A percentile compares a stretch with the other conserved stretches of the same genome.
Conservation (phyloP, 2,888 invertebrate species). For the Melitaea athalia region DNA sequence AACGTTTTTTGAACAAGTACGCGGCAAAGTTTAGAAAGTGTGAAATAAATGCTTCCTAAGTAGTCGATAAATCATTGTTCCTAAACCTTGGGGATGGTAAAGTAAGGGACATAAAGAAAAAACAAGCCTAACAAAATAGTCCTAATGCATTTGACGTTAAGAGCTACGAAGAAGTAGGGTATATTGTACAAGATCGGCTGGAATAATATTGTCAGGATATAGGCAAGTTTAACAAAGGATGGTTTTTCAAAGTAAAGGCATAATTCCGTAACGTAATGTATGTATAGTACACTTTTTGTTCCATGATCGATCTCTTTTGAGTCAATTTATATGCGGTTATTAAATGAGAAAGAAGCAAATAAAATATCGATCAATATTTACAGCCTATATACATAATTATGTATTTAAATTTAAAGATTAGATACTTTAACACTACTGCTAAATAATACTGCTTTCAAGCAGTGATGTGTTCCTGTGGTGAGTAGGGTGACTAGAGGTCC, state of each 20-base stretch:
- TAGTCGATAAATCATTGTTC: constrained; percentile 71
- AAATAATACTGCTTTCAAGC: no score
- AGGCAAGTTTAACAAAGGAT: constrained; percentile 59
- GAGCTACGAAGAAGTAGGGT: not conserved
- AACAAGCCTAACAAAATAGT: constrained; percentile 28
- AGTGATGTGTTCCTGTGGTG: no score
- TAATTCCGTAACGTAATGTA: constrained; percentile 24
- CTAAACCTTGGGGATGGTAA: constrained; percentile 54
- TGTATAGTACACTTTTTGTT: constrained; percentile 14
- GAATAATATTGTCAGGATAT: constrained; percentile 66
- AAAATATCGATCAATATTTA: not conserved
- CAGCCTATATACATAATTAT: not conserved
- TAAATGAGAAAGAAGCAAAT: not conserved
- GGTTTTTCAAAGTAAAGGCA: constrained; percentile 31
- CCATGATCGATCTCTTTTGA: constrained; percentile 20
- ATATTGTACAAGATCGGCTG: constrained; percentile 48
- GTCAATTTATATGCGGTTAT: not conserved
- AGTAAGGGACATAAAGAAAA: constrained; percentile 1
- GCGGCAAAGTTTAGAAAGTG: constrained; percentile 51
- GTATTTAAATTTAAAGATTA: no score
- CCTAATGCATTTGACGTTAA: constrained; percentile 14
- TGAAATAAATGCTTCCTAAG: constrained; percentile 60
- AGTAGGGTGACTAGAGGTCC: no score
- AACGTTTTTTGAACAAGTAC: constrained; percentile 47
- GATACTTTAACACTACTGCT: no score